Evolutionary conservation across 2,888 invertebrate genomes (phyloP).

Genomic region (Chironomus riparius): DNA sequence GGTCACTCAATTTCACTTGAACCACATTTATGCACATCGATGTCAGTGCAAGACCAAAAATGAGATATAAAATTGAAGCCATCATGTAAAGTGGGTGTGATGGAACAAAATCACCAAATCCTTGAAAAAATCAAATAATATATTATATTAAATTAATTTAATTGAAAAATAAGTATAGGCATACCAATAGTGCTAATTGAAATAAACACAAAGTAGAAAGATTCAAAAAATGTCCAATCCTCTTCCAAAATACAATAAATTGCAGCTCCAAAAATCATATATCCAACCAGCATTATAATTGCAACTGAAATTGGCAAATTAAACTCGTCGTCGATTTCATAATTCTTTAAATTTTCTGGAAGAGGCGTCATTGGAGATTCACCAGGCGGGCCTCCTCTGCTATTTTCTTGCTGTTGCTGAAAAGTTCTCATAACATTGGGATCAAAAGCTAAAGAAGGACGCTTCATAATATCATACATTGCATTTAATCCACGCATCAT

Average conservation of each 20-base stretch:
- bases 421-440: slow-evolving; percentile 28
- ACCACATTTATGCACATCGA: slow-evolving; percentile 97
- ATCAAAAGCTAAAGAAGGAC: slow-evolving; percentile 52
- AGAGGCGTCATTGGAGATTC: slow-evolving; percentile 69
- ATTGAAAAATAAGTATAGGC: neutral
- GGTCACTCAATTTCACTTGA: slow-evolving; percentile 70
- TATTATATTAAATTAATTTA: neutral
- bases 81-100: slow-evolving; percentile 81
- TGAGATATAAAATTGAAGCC: slow-evolving; percentile 82
- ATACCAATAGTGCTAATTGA: slow-evolving; percentile 85
- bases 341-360: slow-evolving; percentile 50
- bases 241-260: slow-evolving; percentile 65
- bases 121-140: neutral
- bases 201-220: slow-evolving; percentile 95
- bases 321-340: slow-evolving; percentile 84
- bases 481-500: slow-evolving; percentile 76
- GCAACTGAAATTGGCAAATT: slow-evolving; percentile 89
- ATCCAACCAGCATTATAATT: slow-evolving; percentile 68
- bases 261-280: slow-evolving; percentile 79
- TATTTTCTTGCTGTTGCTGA: slow-evolving; percentile 34
- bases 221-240: slow-evolving; percentile 82
- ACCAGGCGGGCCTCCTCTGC: slow-evolving; percentile 32
- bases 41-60: slow-evolving; percentile 89
- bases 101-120: slow-evolving; percentile 89
- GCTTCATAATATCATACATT: slow-evolving; percentile 69